Evolutionary conservation across 2,888 invertebrate species (phyloP).

Genomic region (Macrosiphum euphorbiae): DNA sequence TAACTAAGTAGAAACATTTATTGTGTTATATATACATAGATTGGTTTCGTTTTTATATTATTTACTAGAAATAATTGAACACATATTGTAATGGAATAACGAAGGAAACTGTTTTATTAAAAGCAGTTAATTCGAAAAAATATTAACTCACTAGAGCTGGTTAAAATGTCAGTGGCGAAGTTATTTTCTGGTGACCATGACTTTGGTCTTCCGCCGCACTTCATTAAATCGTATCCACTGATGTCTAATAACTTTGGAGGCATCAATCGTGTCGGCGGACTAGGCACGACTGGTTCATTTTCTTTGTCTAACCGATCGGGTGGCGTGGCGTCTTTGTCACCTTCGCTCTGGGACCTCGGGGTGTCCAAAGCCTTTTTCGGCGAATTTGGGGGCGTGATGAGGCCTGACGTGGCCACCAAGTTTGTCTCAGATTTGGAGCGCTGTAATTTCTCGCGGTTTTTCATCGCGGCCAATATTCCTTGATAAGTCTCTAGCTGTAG

Average conservation of each 20-base stretch:
- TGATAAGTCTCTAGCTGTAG: constrained; percentile 92
- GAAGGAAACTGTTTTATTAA: neutral
- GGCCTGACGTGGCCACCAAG: constrained; percentile 74
- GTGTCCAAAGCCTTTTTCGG: constrained; percentile 53
- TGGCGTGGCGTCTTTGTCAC: constrained; percentile 67
- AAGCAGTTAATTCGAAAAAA: neutral
- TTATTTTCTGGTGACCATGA: constrained; percentile 82
- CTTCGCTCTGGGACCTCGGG: constrained; percentile 68
- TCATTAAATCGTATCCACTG: constrained; percentile 57
- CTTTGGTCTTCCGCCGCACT: constrained; percentile 73
- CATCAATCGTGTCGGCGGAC: constrained; percentile 73
- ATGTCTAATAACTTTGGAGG: constrained; percentile 62
- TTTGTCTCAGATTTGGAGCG: constrained; percentile 94
- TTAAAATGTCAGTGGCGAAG: constrained; percentile 74
- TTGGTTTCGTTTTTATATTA: no score
- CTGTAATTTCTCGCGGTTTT: constrained; percentile 92
- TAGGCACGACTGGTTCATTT: constrained; percentile 74
- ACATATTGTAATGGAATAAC: neutral
- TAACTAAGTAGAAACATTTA: no score
- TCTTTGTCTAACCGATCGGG: constrained; percentile 69
- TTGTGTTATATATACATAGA: no score
- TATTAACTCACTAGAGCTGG: constrained; percentile 70
- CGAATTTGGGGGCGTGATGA: constrained; percentile 49
- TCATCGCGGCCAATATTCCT: constrained; percentile 96
- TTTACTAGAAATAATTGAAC: neutral